These are phyloP conservation scores for Willowsia nigromaculata DNA, from an alignment of 2,888 invertebrate genomes.

Conservation along the genomic window DNA sequence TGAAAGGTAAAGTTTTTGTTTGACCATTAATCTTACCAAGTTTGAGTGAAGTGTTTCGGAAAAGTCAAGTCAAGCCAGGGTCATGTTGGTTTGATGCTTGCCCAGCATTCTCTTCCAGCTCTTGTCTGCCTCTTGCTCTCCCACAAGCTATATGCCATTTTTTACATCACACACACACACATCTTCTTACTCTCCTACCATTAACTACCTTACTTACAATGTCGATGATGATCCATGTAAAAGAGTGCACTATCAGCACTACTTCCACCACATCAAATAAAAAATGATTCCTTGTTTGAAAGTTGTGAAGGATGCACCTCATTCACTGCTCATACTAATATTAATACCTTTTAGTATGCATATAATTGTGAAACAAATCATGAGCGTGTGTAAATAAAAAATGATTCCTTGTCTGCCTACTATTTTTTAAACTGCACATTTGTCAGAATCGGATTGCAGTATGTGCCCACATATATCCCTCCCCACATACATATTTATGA, in stretches of 20 bases:
- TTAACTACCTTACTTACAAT: slow-evolving; percentile 39
- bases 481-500: background rate
- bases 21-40: slow-evolving; percentile 69
- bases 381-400: slow-evolving; percentile 69
- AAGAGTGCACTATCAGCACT: background rate
- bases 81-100: slow-evolving; percentile 65
- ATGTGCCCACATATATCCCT: background rate
- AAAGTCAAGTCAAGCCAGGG: slow-evolving; percentile 63
- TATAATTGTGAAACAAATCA: slow-evolving; percentile 60
- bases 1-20: slow-evolving; percentile 66
- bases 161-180: slow-evolving; percentile 5
- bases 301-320: background rate
- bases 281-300: background rate
- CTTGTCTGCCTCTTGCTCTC: background rate
- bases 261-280: slow-evolving; percentile 19
- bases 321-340: slow-evolving; percentile 8
- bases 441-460: background rate
- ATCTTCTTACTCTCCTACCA: background rate
- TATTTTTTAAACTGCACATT: slow-evolving; percentile 6
- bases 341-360: slow-evolving; percentile 24
- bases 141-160: background rate
- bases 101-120: background rate
- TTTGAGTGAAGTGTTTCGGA: slow-evolving; percentile 63
- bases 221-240: slow-evolving; percentile 25
- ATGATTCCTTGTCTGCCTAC: slow-evolving; percentile 49